Evolutionary conservation across 2,888 invertebrate species (phyloP), one percentile per base, ranked within the genome.

Genomic region (Drosophila multiciliata): DNA sequence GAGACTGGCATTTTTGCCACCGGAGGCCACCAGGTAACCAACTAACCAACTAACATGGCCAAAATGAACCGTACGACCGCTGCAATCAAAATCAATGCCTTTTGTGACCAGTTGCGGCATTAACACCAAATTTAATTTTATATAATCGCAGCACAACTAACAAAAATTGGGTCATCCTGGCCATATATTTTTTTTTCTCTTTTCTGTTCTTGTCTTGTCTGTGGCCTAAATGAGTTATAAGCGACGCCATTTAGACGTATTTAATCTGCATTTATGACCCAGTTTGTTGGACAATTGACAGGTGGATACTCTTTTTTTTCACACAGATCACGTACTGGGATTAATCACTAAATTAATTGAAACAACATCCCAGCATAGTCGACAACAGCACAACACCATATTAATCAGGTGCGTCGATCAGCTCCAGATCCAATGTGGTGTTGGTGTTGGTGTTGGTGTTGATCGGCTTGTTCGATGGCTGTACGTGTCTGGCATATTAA

Each of bases 301-400:
- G 23, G 45, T 45, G 15, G 15, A 23, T 29, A 29, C 26, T 29
- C 6, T 29, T 54, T 52, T 52, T 86, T 75, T 68, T 63, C 54
- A 82, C 49, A 15, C 78, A 59, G 78, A 59, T 71, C 87, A 87
- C 87, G 90, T 87, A 60, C 78, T 71, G 53, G 87, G 90, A 87
- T 87, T 87, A 87, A 87, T 87, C 90, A 75, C 89, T 82, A 87
- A 87, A 87, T 87, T 90, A 87, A 87, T 87, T 87, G 87, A 90
- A 87, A 89, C 87, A 80, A 90, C 87, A 87, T 87, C 67, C 85
- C 62, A 84, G 85, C 87, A 87, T 45, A 89, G 87, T 75, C 73
- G 78, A 84, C 82, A 89, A 87, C 85, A 83, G 73, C 78, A 52
- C 69, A 87, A 78, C 83, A 81, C 72, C 75, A 77, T 79, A 89